These are phyloP conservation scores for Schizothorax lantsangensis DNA, from an alignment of 2,797 vertebrate species.

Conservation along the genomic window DNA sequence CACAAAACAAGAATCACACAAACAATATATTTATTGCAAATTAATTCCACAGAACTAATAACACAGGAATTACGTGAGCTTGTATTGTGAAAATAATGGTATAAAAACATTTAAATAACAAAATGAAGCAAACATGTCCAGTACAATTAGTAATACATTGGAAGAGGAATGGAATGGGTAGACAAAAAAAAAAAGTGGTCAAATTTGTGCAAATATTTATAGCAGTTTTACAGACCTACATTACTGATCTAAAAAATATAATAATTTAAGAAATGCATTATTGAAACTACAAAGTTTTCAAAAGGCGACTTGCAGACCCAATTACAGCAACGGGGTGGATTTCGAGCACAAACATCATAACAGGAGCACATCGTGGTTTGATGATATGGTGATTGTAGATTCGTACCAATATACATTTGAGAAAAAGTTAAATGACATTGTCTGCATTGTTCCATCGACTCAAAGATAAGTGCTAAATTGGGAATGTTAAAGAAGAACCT, in stretches of 20 bases:
- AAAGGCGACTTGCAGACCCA: constrained; percentile 5
- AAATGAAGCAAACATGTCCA: constrained; percentile 64
- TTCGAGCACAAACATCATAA: neutral
- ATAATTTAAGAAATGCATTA: constrained; percentile 50
- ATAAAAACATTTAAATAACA: constrained; percentile 72
- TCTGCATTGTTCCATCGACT: constrained; percentile 19
- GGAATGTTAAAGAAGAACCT: constrained; percentile 23
- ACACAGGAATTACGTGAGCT: constrained; percentile 54
- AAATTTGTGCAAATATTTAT: constrained; percentile 59
- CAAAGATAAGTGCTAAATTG: constrained; percentile 35
- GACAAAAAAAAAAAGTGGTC: constrained; percentile 55
- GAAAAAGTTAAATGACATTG: constrained; percentile 21
- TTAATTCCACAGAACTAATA: constrained; percentile 70
- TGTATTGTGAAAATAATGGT: constrained; percentile 67
- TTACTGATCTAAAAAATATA: constrained; percentile 47
- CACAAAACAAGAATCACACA: constrained; percentile 29
- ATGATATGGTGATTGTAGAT: constrained; percentile 30
- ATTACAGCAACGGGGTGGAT: neutral
- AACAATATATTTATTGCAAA: constrained; percentile 74
- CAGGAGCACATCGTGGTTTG: neutral
- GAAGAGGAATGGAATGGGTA: constrained; percentile 39
- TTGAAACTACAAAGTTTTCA: constrained; percentile 40
- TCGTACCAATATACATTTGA: constrained; percentile 21
- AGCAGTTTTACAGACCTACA: constrained; percentile 48
- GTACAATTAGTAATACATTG: constrained; percentile 66